Evolutionary conservation across 2,888 invertebrate genomes (phyloP).

Genomic region (Drosophila anomalata): DNA sequence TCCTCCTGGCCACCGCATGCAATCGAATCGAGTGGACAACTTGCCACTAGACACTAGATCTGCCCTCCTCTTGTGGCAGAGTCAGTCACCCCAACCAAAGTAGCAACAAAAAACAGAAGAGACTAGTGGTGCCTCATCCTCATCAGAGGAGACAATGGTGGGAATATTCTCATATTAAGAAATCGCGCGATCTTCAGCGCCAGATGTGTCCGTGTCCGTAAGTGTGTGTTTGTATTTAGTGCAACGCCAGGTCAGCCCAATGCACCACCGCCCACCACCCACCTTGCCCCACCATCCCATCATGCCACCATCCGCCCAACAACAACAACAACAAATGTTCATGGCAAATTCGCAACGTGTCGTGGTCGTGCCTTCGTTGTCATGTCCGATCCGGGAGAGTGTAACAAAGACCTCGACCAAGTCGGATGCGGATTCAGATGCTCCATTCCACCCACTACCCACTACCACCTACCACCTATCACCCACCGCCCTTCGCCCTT

Average conservation of each 20-base stretch:
- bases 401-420: slow-evolving; percentile 75
- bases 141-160: slow-evolving; percentile 82
- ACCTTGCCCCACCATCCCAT: slow-evolving; percentile 22
- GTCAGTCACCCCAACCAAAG: slow-evolving; percentile 42
- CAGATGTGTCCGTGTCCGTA: slow-evolving; percentile 64
- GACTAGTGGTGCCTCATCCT: slow-evolving; percentile 41
- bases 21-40: slow-evolving; percentile 63
- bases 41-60: not conserved
- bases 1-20: slow-evolving; percentile 46
- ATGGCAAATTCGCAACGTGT: slow-evolving; percentile 78
- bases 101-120: not conserved
- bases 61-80: slow-evolving; percentile 11
- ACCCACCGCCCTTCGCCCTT: not conserved
- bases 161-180: slow-evolving; percentile 84
- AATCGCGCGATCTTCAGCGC: slow-evolving; percentile 82
- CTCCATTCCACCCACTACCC: slow-evolving; percentile 13
- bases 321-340: slow-evolving; percentile 54
- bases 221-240: slow-evolving; percentile 71
- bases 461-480: not conserved
- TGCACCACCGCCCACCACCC: slow-evolving; percentile 62
- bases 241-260: slow-evolving; percentile 72
- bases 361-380: slow-evolving; percentile 74
- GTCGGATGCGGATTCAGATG: slow-evolving; percentile 25
- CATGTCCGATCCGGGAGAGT: slow-evolving; percentile 68
- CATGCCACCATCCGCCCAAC: slow-evolving; percentile 35